Percentiles rank a stretch among this genome's conserved stretches.
Conservation (phyloP, 1,140 invertebrate genomes). For the Propsilocerus akamusi region DNA sequence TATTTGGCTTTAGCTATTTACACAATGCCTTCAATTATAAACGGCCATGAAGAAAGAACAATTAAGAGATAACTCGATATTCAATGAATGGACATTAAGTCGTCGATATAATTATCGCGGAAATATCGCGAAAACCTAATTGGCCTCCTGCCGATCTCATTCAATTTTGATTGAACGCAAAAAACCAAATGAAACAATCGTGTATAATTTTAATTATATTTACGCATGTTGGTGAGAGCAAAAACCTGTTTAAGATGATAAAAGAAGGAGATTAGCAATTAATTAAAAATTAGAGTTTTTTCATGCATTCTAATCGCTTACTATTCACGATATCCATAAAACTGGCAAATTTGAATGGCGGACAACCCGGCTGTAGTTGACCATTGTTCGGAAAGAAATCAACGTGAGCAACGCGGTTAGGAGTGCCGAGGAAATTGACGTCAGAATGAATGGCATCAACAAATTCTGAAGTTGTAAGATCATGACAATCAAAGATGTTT, state of each 20-base stretch:
- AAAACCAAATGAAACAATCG: not conserved
- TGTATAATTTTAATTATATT: not conserved
- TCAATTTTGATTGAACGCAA: no score
- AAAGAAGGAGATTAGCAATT: not conserved
- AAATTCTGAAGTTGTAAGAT: conserved; percentile 21
- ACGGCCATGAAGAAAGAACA: no score
- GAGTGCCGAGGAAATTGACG: conserved; percentile 31
- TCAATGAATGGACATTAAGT: no score
- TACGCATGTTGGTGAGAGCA: not conserved
- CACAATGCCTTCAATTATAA: no score
- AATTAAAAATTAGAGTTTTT: not conserved
- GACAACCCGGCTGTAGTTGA: conserved; percentile 37
- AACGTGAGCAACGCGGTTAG: conserved; percentile 29
- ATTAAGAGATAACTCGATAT: no score
- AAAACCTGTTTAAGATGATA: not conserved
- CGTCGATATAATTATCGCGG: no score
- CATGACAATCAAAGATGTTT: not conserved
- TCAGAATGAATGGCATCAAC: conserved; percentile 43
- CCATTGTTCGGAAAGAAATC: conserved; percentile 48
- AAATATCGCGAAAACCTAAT: no score
- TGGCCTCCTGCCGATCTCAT: no score
- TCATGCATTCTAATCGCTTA: not conserved
- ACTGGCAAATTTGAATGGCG: not conserved
- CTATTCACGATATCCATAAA: not conserved
- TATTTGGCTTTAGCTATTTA: no score